Percentiles rank a stretch among this genome's conserved stretches.
Conservation (phyloP, 2,113 vertebrate genomes). For the Cariama cristata region DNA sequence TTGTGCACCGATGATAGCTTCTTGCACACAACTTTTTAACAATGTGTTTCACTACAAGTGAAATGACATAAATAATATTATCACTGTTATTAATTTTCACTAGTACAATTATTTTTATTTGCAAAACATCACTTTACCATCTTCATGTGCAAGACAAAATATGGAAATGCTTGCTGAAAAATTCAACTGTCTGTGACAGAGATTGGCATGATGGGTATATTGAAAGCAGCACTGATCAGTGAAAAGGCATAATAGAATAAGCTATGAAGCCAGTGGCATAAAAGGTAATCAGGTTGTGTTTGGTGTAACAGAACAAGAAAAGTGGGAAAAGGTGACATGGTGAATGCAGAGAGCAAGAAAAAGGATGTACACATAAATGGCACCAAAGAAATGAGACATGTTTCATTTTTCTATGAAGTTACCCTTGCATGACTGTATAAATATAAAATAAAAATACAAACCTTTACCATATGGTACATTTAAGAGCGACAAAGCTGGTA, state of each 20-base stretch:
- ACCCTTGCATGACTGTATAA: not conserved
- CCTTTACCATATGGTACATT: not conserved
- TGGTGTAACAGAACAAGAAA: not conserved
- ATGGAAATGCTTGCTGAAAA: not conserved
- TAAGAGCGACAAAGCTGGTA: no score
- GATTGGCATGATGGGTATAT: not conserved
- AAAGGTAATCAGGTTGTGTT: not conserved
- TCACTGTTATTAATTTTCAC: not conserved
- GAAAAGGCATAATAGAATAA: not conserved
- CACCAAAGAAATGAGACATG: not conserved
- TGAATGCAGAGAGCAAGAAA: not conserved
- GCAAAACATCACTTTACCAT: not conserved
- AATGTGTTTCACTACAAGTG: not conserved
- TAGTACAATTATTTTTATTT: not conserved
- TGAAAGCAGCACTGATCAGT: not conserved
- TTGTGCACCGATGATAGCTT: not conserved
- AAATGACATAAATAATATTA: not conserved
- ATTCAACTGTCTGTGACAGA: not conserved
- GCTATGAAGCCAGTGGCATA: not conserved
- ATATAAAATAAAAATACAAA: not conserved
- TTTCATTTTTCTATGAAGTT: not conserved
- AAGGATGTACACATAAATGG: not conserved
- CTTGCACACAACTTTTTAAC: not conserved
- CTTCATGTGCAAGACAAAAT: not conserved
- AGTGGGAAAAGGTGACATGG: not conserved